phyloP scores from a whole-genome alignment of 2,888 invertebrate species.

The Caenorhabditis doughertyi region DNA sequence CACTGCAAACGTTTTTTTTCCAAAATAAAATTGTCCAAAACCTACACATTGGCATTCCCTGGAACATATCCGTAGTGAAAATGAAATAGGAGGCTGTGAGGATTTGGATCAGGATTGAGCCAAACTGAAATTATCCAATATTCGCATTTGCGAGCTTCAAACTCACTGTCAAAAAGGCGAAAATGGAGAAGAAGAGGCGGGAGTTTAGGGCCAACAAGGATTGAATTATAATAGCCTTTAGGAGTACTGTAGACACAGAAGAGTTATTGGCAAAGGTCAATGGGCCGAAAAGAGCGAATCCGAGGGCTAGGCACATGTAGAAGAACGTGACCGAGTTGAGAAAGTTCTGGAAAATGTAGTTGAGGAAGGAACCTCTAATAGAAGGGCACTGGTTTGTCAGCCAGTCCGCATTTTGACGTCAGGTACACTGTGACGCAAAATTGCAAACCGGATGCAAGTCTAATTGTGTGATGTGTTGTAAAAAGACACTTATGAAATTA shows the following conservation, averaged over 20 bases:
- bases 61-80: neutral
- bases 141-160: too few species aligned
- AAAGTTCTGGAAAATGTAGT: neutral
- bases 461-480: too few species aligned
- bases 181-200: conserved; percentile 2
- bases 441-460: too few species aligned
- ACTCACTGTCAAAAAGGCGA: neutral
- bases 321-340: conserved; percentile 8
- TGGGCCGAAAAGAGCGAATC: neutral
- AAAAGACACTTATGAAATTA: too few species aligned
- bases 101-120: neutral
- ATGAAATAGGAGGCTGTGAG: neutral
- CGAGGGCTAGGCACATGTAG: conserved; percentile 3
- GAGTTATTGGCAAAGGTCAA: neutral
- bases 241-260: neutral
- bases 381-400: too few species aligned
- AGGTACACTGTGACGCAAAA: too few species aligned
- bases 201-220: neutral
- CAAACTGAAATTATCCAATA: too few species aligned
- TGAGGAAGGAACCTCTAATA: too few species aligned
- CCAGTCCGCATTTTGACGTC: neutral
- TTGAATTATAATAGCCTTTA: neutral
- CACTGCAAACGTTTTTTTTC: neutral
- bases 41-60: neutral
- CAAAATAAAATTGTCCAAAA: neutral